Evolutionary conservation across 2,113 vertebrate species (phyloP), one percentile per base, ranked within the genome.

Genomic region (Xiphorhynchus elegans): DNA sequence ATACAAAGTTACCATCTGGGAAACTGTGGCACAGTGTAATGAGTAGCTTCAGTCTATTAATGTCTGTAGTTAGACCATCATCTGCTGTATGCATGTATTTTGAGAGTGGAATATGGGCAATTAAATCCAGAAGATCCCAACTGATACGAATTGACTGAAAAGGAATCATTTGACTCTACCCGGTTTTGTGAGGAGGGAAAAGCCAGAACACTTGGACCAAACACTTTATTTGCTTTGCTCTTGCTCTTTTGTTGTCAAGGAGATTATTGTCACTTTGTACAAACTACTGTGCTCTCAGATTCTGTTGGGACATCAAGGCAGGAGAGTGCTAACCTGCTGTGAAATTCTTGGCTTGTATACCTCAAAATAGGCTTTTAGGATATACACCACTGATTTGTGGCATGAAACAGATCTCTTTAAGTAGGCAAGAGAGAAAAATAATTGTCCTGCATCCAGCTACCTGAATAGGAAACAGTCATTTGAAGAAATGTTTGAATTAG

Each of bases 391-490:
- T 86, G 28, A n/a, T 91, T 74, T 86, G 66, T 70, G 90, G 37
- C 17, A 46, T 62, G 60, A 68, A 77, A 44, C 9, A 66, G 9
- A 20, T 19, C 35, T 67, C 47, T 77, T 78, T 67, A 58, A 33
- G 68, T 63, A 82, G 56, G 66, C 28, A 95, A 84, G 39, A 17
- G 3, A 91, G 79, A 95, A 97, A 97, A 93, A 93, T 46, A 92
- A 73, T 77, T 90, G 35, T 13, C 39, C 26, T 37, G 63, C 56
- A 31, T 33, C 24, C 40, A 83, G 9, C 12, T 86, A 70, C 29
- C 13, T 53, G 10, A 84, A 75, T 16, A 52, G 42, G 25, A 79
- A 11, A 39, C 13, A 82, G 11, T 80, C 18, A 44, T 87, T 87
- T 82, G 23, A 70, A 89, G 66, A 66, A 49, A 13, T 35, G 2